Conservation (phyloP, 2,797 vertebrate species). For the Gephyroberyx darwinii region DNA sequence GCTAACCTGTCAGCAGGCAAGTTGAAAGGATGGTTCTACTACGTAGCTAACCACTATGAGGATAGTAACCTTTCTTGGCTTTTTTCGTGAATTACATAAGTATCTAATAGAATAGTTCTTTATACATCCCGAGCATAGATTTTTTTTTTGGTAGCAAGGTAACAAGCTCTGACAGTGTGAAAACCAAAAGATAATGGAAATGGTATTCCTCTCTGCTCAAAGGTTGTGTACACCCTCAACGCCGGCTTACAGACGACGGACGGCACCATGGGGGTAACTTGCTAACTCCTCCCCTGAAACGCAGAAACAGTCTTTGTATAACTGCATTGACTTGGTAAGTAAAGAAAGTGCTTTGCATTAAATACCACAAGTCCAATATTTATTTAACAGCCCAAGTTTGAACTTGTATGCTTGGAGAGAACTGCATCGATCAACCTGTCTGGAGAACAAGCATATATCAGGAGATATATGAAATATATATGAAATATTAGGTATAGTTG, state of each 20-base stretch:
- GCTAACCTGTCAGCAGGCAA: conserved; percentile 67
- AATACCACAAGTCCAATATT: too few species aligned
- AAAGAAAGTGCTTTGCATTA: too few species aligned
- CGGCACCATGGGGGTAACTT: not conserved
- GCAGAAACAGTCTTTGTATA: accelerated
- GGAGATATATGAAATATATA: too few species aligned
- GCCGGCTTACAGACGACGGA: conserved; percentile 27
- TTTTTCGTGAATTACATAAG: conserved; percentile 15
- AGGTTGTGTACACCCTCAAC: accelerated
- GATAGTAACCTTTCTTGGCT: not conserved
- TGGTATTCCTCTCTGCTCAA: not conserved
- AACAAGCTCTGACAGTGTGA: conserved; percentile 59
- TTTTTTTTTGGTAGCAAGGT: not conserved
- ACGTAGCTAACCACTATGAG: conserved; percentile 36
- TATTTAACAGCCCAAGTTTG: too few species aligned
- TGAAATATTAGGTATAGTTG: too few species aligned
- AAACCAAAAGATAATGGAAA: conserved; percentile 61
- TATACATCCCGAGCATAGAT: not conserved
- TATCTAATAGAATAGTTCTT: not conserved
- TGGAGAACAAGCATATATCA: too few species aligned
- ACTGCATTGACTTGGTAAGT: too few species aligned
- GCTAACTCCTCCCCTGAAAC: not conserved
- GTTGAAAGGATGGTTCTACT: conserved; percentile 59
- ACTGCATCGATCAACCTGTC: too few species aligned
- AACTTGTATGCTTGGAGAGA: too few species aligned